Evolutionary conservation across 2,888 invertebrate genomes (phyloP), one percentile per base, ranked within the genome.

Genomic region (Tryphoninae sp.): DNA sequence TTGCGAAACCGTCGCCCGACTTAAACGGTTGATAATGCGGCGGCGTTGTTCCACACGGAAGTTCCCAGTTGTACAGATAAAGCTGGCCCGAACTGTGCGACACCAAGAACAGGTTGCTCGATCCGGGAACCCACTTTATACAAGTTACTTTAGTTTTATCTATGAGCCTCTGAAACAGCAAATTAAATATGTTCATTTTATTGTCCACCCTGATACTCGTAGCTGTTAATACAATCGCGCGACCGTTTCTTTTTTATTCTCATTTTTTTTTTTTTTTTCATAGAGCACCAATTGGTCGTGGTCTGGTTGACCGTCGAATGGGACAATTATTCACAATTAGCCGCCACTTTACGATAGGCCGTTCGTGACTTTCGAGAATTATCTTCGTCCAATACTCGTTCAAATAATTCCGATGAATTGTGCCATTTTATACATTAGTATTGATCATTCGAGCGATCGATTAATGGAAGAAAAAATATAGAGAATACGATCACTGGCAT

Each of bases 41-140:
- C 73, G 97, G 95, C 19, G 97, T 95, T 19, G 97, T 96, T 8
- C 97, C 96, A 92, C 98, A 98, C 8, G 96, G 95, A 85, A 98
- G 93, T 92, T 98, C 98, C 93, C 98, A 98, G 92, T 98, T 98
- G 93, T 99, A 99, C 74, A 99, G 95, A 93, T 99, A 99, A 89
- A 99, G 94, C 91, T 98, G 97, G 22, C 99, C 99, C 80, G 98
- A 98, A 83, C 97, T 95, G 92, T 99, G 98, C 69, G 99, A 96
- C 80, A 97, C 97, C 87, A 99, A 94, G 92, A 99, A 99, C 88
- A 98, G 94, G 90, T 98, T 98, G 87, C 96, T 95, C 67, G 98
- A 98, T 78, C 97, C 97, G 22, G 99, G 99, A 87, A 99, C 96
- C 99, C 99, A 99, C 89, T 96, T 96, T 90, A 99, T 96, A 93